phyloP scores from a whole-genome alignment of 2,888 invertebrate species.

The Sphaerophoria rueppellii region DNA sequence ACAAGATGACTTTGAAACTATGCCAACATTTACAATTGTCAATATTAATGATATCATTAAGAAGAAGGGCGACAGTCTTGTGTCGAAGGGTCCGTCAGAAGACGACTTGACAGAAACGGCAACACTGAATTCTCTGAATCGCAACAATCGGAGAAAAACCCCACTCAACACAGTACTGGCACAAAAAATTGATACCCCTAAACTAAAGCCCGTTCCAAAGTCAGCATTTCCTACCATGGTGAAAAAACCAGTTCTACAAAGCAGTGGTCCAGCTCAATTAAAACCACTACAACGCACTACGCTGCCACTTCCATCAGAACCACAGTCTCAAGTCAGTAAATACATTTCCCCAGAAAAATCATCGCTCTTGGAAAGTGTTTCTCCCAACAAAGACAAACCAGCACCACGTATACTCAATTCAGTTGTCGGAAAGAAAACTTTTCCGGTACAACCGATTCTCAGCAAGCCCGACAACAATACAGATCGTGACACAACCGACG shows the following conservation, averaged over 20 bases:
- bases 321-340: conserved; percentile 40
- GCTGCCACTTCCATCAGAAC: conserved; percentile 29
- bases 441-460: conserved; percentile 79
- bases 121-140: conserved; percentile 50
- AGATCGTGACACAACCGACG: conserved; percentile 46
- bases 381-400: conserved; percentile 77
- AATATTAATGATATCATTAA: conserved; percentile 82
- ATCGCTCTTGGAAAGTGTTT: conserved; percentile 75
- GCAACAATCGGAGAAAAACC: conserved; percentile 74
- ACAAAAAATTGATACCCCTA: conserved; percentile 74
- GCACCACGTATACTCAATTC: conserved; percentile 81
- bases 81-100: conserved; percentile 60
- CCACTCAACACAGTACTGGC: conserved; percentile 75
- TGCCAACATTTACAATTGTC: conserved; percentile 82
- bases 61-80: conserved; percentile 80
- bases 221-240: conserved; percentile 55
- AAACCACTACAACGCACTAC: conserved; percentile 43
- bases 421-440: conserved; percentile 79
- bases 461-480: conserved; percentile 58
- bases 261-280: not conserved
- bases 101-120: conserved; percentile 54
- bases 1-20: conserved; percentile 78
- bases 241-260: conserved; percentile 38
- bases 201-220: conserved; percentile 66
- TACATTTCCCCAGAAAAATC: conserved; percentile 68